phyloP scores from a whole-genome alignment of 2,113 vertebrate species.

The Collichthys lucidus region DNA sequence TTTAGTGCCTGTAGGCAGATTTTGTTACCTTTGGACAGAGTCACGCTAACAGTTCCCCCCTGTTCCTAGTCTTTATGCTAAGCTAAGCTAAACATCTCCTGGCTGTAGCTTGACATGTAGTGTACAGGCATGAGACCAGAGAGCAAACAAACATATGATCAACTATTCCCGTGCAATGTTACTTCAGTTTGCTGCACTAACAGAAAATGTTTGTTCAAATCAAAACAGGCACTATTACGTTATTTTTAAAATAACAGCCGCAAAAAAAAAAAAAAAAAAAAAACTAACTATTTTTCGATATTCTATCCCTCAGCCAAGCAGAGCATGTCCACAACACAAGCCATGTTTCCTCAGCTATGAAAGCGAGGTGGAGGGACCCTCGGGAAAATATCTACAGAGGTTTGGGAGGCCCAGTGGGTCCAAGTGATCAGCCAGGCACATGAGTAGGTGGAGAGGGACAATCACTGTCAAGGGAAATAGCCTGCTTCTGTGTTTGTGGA shows the following conservation, averaged over 20 bases:
- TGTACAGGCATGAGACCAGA: too few relatives aligned
- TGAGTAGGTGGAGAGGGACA: constrained; percentile 38
- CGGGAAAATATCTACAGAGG: constrained; percentile 33
- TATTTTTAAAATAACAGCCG: too few relatives aligned
- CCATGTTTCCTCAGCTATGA: constrained; percentile 25
- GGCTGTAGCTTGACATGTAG: too few relatives aligned
- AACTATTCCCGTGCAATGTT: background rate
- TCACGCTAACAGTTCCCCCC: too few relatives aligned
- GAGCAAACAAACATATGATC: too few relatives aligned
- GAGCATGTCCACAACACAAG: constrained; percentile 23
- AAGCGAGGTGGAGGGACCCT: background rate
- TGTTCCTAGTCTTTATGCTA: too few relatives aligned
- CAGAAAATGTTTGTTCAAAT: background rate
- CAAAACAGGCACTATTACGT: background rate
- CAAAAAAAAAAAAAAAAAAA: too few relatives aligned
- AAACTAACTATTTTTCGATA: background rate
- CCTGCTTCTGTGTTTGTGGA: constrained; percentile 17
- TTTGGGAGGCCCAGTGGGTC: constrained; percentile 32
- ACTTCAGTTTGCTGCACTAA: too few relatives aligned
- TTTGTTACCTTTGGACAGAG: too few relatives aligned
- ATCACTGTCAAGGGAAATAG: constrained; percentile 33
- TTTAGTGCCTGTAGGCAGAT: too few relatives aligned
- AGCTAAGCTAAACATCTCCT: too few relatives aligned
- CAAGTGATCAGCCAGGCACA: constrained; percentile 51
- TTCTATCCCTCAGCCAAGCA: background rate